A percentile compares a stretch with the other conserved stretches of the same genome.
These are phyloP conservation scores for Nyctibius grandis DNA, from an alignment of 2,797 vertebrate genomes.

Conservation along the genomic window DNA sequence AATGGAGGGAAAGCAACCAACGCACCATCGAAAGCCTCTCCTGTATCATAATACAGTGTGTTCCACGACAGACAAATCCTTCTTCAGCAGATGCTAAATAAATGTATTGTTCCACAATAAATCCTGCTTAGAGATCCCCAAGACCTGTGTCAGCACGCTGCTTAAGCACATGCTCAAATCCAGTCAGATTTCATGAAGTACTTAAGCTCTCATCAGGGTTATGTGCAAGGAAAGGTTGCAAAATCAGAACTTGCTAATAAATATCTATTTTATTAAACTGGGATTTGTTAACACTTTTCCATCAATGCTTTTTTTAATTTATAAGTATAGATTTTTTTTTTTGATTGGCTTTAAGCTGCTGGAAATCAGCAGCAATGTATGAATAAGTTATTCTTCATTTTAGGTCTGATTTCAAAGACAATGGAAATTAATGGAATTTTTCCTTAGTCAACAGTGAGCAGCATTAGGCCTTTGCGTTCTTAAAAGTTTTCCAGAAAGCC, in stretches of 20 bases:
- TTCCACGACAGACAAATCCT: neutral
- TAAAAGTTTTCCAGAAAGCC: neutral
- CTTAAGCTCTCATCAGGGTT: neutral
- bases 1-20: neutral
- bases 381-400: neutral
- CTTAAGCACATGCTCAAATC: neutral
- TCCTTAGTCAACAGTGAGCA: neutral
- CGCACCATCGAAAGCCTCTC: neutral
- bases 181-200: neutral
- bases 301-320: neutral
- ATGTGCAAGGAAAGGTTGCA: neutral
- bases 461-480: neutral
- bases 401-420: neutral
- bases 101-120: neutral
- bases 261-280: neutral
- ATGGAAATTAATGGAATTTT: neutral
- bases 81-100: neutral
- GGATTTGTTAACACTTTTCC: neutral
- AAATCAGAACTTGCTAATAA: neutral
- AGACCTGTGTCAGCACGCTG: neutral
- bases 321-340: neutral
- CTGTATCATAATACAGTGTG: neutral
- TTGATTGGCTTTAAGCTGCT: neutral
- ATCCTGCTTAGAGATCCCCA: constrained; percentile 18
- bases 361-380: neutral